Base-by-base conservation (phyloP, 30 jellyfish, hydroid and myxozoan species). In the Aurelia sp. region DNA sequence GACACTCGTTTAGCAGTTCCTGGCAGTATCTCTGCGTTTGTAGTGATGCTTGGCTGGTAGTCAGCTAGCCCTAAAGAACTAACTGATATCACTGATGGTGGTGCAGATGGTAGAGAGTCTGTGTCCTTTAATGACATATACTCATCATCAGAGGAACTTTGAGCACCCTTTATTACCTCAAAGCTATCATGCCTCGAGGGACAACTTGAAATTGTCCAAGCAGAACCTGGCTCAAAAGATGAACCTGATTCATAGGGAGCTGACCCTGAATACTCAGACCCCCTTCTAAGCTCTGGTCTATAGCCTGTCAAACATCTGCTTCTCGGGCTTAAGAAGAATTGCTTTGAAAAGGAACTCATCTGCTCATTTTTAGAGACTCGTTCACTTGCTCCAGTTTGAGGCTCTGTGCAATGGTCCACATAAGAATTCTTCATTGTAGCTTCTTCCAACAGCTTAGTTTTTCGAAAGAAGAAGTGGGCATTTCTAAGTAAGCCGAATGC, bases 141-240 rank as follows among this genome's bases (percentile, higher is more conserved):
- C 53, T 73, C 96, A 20, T 87, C 96, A 51, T 70, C 91, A 22
- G 86, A 67, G 19, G 96, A 87, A 11, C 86, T 71, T 5, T 68
- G 81, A 61, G 71, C 64, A 12, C 41, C 72, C 64, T 78, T 80
- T 17, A 87, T 87, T 50, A 87, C 68, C 63, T 87, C 96, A 87
- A 62, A 87, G 40, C 96, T 87, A 44, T 69, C 58, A 59, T 59
- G 61, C 40, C 91, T 77, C n/a, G 93, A 84, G 7, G 82, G 51
- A 4, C 75, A 73, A 61, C 92, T 82, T 12, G 86, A 73, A 17
- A 62, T 19, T 13, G 87, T 68, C 91, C 91, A 82, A 4, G 58
- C 31, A 13, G 79, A 72, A 78, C 77, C n/a, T 22, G 79, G 61
- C n/a, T 74, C 93, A 76, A 65, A 74, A 20, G 93, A 63, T 5